Conservation (phyloP, 1,140 invertebrate species). For the Drosophila guanche region DNA sequence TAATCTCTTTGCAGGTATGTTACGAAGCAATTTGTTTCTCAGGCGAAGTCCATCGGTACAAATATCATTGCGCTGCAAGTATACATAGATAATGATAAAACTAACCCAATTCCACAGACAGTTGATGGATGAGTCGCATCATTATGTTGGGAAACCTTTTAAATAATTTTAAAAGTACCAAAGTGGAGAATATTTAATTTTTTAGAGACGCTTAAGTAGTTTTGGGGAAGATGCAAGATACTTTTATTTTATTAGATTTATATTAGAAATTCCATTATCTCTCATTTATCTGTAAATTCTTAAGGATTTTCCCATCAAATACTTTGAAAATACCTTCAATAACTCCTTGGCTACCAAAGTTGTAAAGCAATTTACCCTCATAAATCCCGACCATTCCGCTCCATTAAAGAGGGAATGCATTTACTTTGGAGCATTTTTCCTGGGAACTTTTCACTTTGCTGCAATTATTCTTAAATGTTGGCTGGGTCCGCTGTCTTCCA, state of each 20-base stretch:
- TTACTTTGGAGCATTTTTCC: conserved; percentile 31
- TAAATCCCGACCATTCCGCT: conserved; percentile 2
- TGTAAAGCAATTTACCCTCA: too few relatives aligned
- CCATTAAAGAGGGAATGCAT: conserved; percentile 31
- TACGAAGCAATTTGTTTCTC: conserved; percentile 18
- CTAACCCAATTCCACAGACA: conserved; percentile 14
- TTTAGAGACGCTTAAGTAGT: too few relatives aligned
- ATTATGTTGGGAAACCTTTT: not conserved
- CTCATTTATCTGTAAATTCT: too few relatives aligned
- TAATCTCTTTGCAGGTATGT: conserved; percentile 38
- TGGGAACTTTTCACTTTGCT: conserved; percentile 33
- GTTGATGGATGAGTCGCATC: conserved; percentile 25
- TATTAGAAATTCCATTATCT: not conserved
- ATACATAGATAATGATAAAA: not conserved
- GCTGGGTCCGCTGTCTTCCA: conserved; percentile 13
- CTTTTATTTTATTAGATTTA: too few relatives aligned
- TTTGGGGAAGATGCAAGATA: too few relatives aligned
- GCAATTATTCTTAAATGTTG: conserved; percentile 38
- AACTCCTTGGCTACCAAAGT: too few relatives aligned
- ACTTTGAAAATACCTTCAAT: too few relatives aligned
- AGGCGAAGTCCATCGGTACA: too few relatives aligned
- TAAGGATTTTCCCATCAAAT: too few relatives aligned
- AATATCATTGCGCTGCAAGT: too few relatives aligned
- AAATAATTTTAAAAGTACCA: not conserved
- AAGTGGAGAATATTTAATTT: too few relatives aligned